These are phyloP conservation scores for Ichneumon xanthorius DNA, from an alignment of 2,888 invertebrate genomes.

Conservation along the genomic window DNA sequence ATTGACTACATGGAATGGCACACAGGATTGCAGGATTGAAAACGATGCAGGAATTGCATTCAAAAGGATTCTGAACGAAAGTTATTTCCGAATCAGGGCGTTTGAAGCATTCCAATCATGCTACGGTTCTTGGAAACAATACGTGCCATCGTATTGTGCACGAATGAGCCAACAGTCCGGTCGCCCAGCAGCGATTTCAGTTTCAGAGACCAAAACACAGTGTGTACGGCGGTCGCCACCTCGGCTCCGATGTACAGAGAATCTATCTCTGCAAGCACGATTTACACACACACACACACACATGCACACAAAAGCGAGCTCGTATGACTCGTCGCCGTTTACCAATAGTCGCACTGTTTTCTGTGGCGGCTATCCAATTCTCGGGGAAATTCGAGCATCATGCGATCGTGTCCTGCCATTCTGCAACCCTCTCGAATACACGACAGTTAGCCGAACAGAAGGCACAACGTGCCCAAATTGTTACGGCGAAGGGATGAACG, in stretches of 20 bases:
- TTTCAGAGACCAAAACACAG: constrained; percentile 52
- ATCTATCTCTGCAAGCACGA: constrained; percentile 39
- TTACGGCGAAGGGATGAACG: constrained; percentile 22
- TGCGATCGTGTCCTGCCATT: constrained; percentile 24
- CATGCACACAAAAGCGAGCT: constrained; percentile 26
- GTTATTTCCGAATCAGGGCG: constrained; percentile 16
- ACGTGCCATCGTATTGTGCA: constrained; percentile 6
- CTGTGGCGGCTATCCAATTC: constrained; percentile 58
- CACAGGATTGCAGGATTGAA: neutral
- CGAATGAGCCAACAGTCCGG: constrained; percentile 5
- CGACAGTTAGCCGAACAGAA: constrained; percentile 14
- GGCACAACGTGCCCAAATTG: constrained; percentile 42
- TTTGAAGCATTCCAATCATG: constrained; percentile 38
- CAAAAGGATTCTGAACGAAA: constrained; percentile 2
- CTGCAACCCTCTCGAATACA: constrained; percentile 22
- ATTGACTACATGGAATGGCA: neutral
- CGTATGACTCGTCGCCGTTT: constrained; percentile 50
- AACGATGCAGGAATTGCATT: neutral
- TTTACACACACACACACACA: neutral
- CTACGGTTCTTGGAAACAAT: constrained; percentile 46
- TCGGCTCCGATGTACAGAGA: constrained; percentile 21
- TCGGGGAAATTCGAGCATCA: constrained; percentile 54
- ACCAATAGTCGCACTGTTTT: constrained; percentile 60
- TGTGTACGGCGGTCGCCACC: constrained; percentile 13
- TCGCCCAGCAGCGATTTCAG: constrained; percentile 31